Conservation (phyloP, 2,797 vertebrate genomes). For the Todus mexicanus region DNA sequence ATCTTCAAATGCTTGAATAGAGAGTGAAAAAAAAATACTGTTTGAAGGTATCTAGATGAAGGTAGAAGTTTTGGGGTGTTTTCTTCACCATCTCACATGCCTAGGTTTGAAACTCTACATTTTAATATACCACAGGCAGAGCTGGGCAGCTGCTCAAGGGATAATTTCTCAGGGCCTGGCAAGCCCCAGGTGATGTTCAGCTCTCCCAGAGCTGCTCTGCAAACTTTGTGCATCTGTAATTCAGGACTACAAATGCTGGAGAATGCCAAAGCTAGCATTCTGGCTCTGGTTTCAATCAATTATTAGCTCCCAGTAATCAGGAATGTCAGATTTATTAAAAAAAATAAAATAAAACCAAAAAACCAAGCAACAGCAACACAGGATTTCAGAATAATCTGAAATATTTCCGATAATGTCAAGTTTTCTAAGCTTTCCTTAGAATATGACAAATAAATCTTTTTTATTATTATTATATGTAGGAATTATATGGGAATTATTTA, state of each 20-base stretch:
- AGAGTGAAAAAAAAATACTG: not conserved
- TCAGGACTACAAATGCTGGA: not conserved
- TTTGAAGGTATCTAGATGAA: not conserved
- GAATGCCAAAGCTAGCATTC: not conserved
- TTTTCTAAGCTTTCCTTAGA: not conserved
- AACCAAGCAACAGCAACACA: not conserved
- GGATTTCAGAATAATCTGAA: not conserved
- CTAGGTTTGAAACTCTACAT: not conserved
- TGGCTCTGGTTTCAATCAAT: not conserved
- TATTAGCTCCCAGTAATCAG: not conserved
- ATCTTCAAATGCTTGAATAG: not conserved
- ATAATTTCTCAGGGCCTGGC: not conserved
- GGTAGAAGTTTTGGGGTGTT: not conserved
- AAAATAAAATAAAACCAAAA: too few species aligned
- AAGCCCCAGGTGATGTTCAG: not conserved
- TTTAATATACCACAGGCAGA: fast-evolving
- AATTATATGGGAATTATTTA: not conserved
- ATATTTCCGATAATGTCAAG: not conserved
- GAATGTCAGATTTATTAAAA: not conserved
- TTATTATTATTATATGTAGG: not conserved
- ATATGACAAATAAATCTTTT: not conserved
- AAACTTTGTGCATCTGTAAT: not conserved
- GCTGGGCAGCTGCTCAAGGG: not conserved
- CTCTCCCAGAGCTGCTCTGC: not conserved
- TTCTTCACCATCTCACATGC: not conserved